These are phyloP conservation scores for Xerus rutilus DNA, from an alignment of 2,797 vertebrate species.

Conservation along the genomic window DNA sequence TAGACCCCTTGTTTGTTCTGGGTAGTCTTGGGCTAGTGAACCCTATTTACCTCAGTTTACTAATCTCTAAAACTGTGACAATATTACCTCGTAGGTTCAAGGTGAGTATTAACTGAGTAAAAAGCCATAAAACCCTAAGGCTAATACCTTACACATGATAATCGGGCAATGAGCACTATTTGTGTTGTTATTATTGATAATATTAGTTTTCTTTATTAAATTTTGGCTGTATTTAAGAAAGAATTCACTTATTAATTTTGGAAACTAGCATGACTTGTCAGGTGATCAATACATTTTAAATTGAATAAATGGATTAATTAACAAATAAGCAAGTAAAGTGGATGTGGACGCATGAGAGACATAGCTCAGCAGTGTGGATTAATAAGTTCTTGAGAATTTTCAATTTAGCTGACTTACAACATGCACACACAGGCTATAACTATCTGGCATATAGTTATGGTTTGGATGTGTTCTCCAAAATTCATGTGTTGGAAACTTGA, in stretches of 20 bases:
- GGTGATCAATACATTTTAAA: background rate
- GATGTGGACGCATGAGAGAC: background rate
- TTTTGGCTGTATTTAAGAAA: background rate
- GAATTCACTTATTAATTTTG: background rate
- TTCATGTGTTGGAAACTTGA: background rate
- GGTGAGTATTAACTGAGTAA: background rate
- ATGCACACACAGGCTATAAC: background rate
- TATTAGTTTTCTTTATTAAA: background rate
- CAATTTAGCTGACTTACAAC: background rate
- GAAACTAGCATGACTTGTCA: background rate
- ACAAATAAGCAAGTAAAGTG: background rate
- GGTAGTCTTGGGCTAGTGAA: background rate
- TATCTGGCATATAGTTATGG: background rate
- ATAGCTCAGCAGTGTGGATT: background rate
- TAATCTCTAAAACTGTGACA: background rate
- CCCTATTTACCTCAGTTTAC: background rate
- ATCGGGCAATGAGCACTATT: background rate
- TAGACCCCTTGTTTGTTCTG: background rate
- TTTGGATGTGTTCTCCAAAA: background rate
- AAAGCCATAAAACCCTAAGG: background rate
- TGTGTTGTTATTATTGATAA: background rate
- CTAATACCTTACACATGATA: background rate
- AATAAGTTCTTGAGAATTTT: background rate
- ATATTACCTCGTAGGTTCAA: background rate
- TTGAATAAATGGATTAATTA: background rate